These are phyloP conservation scores for Vanacampus margaritifer DNA, from an alignment of 2,113 vertebrate species.

Conservation along the genomic window DNA sequence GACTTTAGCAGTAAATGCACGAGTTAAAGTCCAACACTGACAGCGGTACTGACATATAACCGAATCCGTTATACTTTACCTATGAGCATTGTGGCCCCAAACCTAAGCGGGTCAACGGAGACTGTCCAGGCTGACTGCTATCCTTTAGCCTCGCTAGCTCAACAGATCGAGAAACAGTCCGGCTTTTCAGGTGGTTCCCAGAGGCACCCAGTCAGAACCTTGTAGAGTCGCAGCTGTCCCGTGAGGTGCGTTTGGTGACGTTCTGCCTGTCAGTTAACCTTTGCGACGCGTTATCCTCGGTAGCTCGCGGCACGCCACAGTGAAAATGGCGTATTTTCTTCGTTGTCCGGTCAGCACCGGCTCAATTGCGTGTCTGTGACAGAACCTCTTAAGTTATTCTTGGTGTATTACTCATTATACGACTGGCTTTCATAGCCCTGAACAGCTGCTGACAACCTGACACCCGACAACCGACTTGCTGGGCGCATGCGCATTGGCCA, in stretches of 20 bases:
- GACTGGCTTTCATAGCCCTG: conserved; percentile 13
- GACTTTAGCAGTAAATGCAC: background rate
- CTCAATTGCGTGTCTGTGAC: background rate
- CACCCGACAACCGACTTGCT: conserved; percentile 51
- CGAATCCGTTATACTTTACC: conserved; percentile 29
- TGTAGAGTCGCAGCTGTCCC: background rate
- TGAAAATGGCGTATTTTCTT: background rate
- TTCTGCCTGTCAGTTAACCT: conserved; percentile 6
- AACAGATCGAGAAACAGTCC: conserved; percentile 2
- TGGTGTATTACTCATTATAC: conserved; percentile 2
- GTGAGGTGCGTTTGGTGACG: conserved; percentile 2
- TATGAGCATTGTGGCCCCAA: conserved; percentile 51
- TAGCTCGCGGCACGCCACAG: conserved; percentile 2
- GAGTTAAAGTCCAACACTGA: background rate
- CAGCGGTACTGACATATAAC: conserved; percentile 8
- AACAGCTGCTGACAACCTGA: conserved; percentile 59
- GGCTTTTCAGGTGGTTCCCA: background rate
- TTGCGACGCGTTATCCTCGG: conserved; percentile 5
- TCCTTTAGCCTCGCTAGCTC: conserved; percentile 7
- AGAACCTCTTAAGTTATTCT: conserved; percentile 16
- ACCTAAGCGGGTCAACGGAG: conserved; percentile 19
- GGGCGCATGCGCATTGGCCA: conserved; percentile 41
- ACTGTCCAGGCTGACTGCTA: conserved; percentile 1
- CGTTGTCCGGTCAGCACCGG: background rate
- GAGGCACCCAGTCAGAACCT: conserved; percentile 5